A percentile compares a stretch with the other conserved stretches of the same genome.
phyloP scores from a whole-genome alignment of 2,888 invertebrate species.

The Rhyacophila evoluta region DNA sequence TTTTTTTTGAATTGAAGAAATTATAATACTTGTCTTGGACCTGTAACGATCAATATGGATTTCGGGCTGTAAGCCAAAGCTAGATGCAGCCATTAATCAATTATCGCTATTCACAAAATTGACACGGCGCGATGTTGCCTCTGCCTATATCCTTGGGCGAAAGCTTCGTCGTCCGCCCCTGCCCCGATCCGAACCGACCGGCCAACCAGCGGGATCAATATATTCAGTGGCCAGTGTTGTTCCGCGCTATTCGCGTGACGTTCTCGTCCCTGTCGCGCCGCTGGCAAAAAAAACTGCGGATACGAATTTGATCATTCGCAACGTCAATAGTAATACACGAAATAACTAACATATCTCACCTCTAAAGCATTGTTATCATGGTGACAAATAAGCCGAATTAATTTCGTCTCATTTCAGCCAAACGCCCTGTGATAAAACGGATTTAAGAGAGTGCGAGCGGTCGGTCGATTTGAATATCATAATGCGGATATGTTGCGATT shows the following conservation, averaged over 20 bases:
- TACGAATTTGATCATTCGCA: background rate
- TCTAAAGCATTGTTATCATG: background rate
- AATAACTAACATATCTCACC: background rate
- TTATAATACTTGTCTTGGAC: too few species aligned
- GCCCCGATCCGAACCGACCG: background rate
- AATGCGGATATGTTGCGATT: conserved; percentile 19
- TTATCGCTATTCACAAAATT: background rate
- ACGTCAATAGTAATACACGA: conserved; percentile 10
- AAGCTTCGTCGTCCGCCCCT: background rate
- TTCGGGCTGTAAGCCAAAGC: too few species aligned
- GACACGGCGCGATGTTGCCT: background rate
- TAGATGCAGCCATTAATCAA: background rate
- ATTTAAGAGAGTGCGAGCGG: background rate
- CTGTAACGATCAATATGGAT: too few species aligned
- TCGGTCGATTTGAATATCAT: conserved; percentile 15
- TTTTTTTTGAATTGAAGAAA: too few species aligned
- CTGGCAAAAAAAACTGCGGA: conserved; percentile 4
- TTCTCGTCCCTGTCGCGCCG: background rate
- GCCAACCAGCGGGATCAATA: conserved; percentile 19
- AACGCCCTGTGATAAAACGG: conserved; percentile 2
- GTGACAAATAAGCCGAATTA: background rate
- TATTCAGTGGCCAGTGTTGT: conserved; percentile 19
- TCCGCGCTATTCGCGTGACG: background rate
- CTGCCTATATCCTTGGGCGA: background rate
- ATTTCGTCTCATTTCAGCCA: background rate